Evolutionary conservation across 2,888 invertebrate species (phyloP).

Genomic region (Aleiodes testaceus): DNA sequence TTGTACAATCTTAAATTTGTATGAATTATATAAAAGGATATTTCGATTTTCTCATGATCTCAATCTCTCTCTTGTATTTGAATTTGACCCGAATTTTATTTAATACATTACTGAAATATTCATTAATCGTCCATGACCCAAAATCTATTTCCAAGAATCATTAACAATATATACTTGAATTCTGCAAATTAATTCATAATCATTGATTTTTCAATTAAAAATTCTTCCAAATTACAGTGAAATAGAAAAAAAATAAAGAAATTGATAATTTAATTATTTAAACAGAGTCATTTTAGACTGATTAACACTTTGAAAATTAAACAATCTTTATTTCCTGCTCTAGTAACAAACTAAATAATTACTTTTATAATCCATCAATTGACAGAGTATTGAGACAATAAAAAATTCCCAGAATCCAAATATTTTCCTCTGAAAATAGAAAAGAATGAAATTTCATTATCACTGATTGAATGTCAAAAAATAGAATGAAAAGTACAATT

Average conservation of each 20-base stretch:
- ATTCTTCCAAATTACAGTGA: not conserved
- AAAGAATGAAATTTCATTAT: not conserved
- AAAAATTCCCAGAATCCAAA: too few relatives aligned
- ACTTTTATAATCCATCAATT: too few relatives aligned
- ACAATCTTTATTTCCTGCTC: too few relatives aligned
- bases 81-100: conserved; percentile 15
- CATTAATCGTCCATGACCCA: not conserved
- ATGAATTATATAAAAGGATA: conserved; percentile 9
- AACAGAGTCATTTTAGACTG: too few relatives aligned
- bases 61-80: not conserved
- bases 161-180: not conserved
- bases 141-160: conserved; percentile 16
- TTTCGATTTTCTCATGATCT: conserved; percentile 3
- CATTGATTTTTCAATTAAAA: conserved; percentile 10
- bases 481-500: conserved; percentile 55
- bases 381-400: too few relatives aligned
- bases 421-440: not conserved
- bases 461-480: too few relatives aligned
- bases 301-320: too few relatives aligned
- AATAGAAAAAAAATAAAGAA: too few relatives aligned
- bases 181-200: conserved; percentile 13
- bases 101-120: conserved; percentile 20
- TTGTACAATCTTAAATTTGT: not conserved
- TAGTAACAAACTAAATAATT: too few relatives aligned
- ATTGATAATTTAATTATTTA: not conserved